Evolutionary conservation across 2,888 invertebrate genomes (phyloP).

Genomic region (Thereva nobilitata): DNA sequence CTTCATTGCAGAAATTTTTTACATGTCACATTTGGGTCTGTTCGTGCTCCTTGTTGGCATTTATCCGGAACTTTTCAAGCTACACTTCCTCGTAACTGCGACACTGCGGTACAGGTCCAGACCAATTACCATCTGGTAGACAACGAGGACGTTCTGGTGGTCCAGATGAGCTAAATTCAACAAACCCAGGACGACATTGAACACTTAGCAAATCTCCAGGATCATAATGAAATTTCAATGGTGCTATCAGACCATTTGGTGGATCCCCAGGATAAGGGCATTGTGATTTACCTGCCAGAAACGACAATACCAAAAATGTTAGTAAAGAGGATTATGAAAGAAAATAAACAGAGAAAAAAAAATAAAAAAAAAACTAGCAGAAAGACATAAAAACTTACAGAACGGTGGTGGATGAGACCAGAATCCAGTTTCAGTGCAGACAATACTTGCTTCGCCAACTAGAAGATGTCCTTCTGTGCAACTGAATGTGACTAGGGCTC

Average conservation of each 20-base stretch:
- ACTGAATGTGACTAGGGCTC: slow-evolving; percentile 78
- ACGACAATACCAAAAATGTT: not conserved
- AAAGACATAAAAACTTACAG: slow-evolving; percentile 61
- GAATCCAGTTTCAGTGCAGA: slow-evolving; percentile 84
- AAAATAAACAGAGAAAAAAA: not conserved
- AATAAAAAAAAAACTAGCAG: slow-evolving; percentile 3
- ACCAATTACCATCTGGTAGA: slow-evolving; percentile 71
- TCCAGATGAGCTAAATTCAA: slow-evolving; percentile 58
- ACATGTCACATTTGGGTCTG: slow-evolving; percentile 20
- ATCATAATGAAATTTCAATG: slow-evolving; percentile 74
- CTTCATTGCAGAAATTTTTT: slow-evolving; percentile 1
- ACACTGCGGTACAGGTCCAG: slow-evolving; percentile 68
- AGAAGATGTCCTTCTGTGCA: slow-evolving; percentile 68
- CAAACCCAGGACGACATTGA: slow-evolving; percentile 70
- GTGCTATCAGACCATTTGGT: slow-evolving; percentile 70
- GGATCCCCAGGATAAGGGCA: slow-evolving; percentile 75
- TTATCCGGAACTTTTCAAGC: slow-evolving; percentile 44
- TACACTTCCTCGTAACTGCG: slow-evolving; percentile 67
- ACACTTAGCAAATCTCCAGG: slow-evolving; percentile 73
- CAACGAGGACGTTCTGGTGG: slow-evolving; percentile 68
- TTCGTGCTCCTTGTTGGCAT: slow-evolving; percentile 25
- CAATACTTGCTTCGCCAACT: slow-evolving; percentile 76
- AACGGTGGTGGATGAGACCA: slow-evolving; percentile 88
- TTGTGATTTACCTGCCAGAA: slow-evolving; percentile 67
- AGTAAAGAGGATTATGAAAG: not conserved